Percentiles rank a stretch among this genome's conserved stretches.
Conservation (phyloP, 2,113 vertebrate genomes). For the Felis chaus region DNA sequence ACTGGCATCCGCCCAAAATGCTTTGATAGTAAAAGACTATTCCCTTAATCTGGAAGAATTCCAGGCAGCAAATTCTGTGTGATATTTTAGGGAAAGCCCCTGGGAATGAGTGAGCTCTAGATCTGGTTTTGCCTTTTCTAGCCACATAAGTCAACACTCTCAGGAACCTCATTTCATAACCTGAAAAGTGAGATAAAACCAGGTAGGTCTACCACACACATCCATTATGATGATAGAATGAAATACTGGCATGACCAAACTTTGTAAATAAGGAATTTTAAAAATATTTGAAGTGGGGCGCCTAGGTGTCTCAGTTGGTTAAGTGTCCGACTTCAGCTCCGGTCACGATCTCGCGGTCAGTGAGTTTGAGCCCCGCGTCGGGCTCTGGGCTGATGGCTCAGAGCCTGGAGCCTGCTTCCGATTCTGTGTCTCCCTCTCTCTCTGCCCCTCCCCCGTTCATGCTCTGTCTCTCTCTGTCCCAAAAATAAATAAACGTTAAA, state of each 20-base stretch:
- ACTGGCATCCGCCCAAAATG: slow-evolving; percentile 28
- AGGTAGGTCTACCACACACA: background rate
- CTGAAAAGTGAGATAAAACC: background rate
- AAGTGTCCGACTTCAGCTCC: too few species aligned
- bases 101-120: background rate
- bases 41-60: background rate
- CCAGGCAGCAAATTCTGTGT: background rate
- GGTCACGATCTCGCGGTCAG: too few species aligned
- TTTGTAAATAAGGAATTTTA: background rate
- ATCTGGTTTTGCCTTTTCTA: background rate
- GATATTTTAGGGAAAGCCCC: background rate
- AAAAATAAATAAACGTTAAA: too few species aligned
- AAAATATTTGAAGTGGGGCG: background rate
- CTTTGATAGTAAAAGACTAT: slow-evolving; percentile 11
- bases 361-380: too few species aligned
- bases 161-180: background rate
- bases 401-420: too few species aligned
- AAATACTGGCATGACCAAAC: background rate
- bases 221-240: background rate
- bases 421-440: too few species aligned
- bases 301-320: too few species aligned
- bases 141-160: background rate
- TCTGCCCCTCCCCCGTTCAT: too few species aligned
- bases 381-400: too few species aligned
- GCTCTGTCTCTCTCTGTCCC: too few species aligned